Evolutionary conservation across 2,113 vertebrate species (phyloP).

Genomic region (Pithys albifrons): DNA sequence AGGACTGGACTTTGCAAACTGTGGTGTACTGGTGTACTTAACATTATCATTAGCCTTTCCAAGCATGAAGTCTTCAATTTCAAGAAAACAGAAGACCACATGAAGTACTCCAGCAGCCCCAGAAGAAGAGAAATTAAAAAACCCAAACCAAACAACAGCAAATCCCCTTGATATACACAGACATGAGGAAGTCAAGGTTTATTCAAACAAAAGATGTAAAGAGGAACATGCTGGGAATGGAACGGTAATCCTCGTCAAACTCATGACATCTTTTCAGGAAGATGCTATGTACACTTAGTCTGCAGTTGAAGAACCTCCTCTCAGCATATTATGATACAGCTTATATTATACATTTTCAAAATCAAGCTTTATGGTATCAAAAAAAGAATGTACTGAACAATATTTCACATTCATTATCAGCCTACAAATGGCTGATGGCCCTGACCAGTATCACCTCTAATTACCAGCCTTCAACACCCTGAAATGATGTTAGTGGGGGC

Average conservation of each 20-base stretch:
- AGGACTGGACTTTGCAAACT: neutral
- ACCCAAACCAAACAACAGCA: neutral
- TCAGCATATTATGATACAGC: neutral
- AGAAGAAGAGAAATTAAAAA: neutral
- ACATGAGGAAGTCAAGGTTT: neutral
- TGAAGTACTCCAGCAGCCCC: neutral
- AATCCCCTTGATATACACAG: fast-evolving
- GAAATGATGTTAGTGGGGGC: neutral
- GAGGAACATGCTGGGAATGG: neutral
- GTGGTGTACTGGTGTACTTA: fast-evolving
- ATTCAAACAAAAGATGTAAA: neutral
- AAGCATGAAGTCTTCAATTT: neutral
- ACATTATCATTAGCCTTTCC: neutral
- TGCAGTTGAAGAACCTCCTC: neutral
- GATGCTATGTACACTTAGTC: neutral
- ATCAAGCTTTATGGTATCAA: neutral
- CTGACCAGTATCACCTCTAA: neutral
- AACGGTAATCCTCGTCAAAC: neutral
- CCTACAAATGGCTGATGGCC: neutral
- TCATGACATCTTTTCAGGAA: fast-evolving
- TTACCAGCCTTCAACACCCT: neutral
- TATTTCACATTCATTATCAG: neutral
- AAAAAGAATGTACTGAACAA: neutral
- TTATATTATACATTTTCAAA: neutral
- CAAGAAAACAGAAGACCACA: neutral